phyloP scores from a whole-genome alignment of 2,113 vertebrate species.

The Equus przewalskii region DNA sequence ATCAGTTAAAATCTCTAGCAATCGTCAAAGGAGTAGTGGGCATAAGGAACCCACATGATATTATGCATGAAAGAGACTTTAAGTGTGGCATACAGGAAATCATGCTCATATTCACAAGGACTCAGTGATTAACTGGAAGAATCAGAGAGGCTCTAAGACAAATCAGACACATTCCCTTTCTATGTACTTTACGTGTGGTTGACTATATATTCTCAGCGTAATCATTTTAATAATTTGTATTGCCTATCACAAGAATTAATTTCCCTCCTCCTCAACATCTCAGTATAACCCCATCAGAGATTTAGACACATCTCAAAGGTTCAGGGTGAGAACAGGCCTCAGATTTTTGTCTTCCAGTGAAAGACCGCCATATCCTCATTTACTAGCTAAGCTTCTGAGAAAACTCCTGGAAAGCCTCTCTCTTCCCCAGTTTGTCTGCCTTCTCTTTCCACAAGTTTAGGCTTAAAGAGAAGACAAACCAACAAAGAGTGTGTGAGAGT shows the following conservation, averaged over 20 bases:
- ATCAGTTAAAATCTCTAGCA: background rate
- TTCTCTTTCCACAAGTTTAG: background rate
- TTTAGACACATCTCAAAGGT: background rate
- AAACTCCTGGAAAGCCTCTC: background rate
- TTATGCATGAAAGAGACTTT: background rate
- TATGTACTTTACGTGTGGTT: background rate
- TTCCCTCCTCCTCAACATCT: background rate
- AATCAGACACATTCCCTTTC: background rate
- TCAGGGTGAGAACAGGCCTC: background rate
- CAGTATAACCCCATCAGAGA: background rate
- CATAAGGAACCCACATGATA: background rate
- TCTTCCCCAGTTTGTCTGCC: background rate
- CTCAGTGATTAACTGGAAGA: background rate
- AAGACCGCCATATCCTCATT: background rate
- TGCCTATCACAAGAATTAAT: background rate
- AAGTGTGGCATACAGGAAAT: background rate
- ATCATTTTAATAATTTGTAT: background rate
- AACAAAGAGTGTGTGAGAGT: background rate
- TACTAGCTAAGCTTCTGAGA: background rate
- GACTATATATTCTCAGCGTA: background rate
- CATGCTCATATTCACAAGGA: background rate
- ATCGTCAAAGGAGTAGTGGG: background rate
- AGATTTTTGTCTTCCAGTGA: background rate
- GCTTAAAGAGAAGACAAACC: background rate
- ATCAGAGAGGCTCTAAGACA: background rate